Evolutionary conservation across 1,140 invertebrate genomes (phyloP).

Genomic region (Mycetomoellerius zeteki): DNA sequence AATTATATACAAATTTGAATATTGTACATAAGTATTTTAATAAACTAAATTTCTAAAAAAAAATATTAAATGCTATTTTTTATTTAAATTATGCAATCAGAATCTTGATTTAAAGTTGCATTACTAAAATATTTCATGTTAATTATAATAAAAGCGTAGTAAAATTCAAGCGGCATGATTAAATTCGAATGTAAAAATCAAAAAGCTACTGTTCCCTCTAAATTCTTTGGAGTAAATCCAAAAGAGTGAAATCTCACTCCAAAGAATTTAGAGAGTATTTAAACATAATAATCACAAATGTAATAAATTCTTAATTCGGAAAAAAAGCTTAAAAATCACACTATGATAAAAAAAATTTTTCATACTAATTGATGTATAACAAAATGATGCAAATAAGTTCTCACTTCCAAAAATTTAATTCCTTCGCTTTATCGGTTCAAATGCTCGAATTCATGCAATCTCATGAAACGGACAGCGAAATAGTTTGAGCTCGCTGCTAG

Average conservation of each 20-base stretch:
- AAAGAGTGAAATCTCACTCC: too few relatives aligned
- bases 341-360: background rate
- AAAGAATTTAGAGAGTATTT: too few relatives aligned
- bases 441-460: slow-evolving; percentile 17
- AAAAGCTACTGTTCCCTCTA: background rate
- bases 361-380: background rate
- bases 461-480: slow-evolving; percentile 65
- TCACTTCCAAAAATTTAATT: background rate
- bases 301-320: background rate
- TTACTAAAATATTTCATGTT: background rate
- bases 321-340: background rate
- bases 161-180: background rate
- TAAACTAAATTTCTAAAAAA: background rate
- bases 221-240: background rate
- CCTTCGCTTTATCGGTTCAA: background rate
- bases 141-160: background rate
- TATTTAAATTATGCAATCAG: background rate
- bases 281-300: background rate
- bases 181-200: background rate
- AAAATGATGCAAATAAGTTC: background rate
- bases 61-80: background rate
- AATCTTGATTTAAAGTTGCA: background rate
- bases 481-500: slow-evolving; percentile 57
- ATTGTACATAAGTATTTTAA: background rate
- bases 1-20: background rate